Conservation (phyloP, 1,140 invertebrate species). For the Diprion similis region DNA sequence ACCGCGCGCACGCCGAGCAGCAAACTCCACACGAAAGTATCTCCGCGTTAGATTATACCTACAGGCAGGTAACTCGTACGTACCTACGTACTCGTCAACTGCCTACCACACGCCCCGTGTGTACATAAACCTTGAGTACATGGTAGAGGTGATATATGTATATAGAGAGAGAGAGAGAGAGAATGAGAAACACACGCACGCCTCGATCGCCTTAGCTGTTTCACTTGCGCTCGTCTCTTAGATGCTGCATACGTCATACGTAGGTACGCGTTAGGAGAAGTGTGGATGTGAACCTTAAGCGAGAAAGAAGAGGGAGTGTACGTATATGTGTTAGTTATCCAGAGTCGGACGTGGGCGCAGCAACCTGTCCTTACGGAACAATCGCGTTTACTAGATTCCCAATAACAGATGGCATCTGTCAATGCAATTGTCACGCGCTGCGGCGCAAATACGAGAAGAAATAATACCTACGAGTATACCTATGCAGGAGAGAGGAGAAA, state of each 20-base stretch:
- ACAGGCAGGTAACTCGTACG: too few species aligned
- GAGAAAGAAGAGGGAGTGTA: too few species aligned
- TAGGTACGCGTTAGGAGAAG: too few species aligned
- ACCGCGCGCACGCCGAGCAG: conserved; percentile 26
- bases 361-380: conserved; percentile 7
- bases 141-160: not conserved
- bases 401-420: conserved; percentile 5
- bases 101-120: not conserved
- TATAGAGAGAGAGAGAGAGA: not conserved
- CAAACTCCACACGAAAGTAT: too few species aligned
- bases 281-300: too few species aligned
- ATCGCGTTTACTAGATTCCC: conserved; percentile 1
- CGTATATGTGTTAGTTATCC: not conserved
- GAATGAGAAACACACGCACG: not conserved
- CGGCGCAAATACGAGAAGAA: not conserved
- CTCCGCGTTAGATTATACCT: not conserved
- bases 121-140: not conserved
- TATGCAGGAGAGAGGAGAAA: not conserved
- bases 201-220: not conserved
- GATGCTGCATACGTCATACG: too few species aligned
- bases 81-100: not conserved
- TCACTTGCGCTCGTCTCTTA: not conserved
- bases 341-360: not conserved
- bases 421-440: not conserved
- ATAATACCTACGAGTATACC: not conserved